A percentile compares a stretch with the other conserved stretches of the same genome.
These are phyloP conservation scores for Solea solea DNA, from an alignment of 2,113 vertebrate genomes.

Conservation along the genomic window DNA sequence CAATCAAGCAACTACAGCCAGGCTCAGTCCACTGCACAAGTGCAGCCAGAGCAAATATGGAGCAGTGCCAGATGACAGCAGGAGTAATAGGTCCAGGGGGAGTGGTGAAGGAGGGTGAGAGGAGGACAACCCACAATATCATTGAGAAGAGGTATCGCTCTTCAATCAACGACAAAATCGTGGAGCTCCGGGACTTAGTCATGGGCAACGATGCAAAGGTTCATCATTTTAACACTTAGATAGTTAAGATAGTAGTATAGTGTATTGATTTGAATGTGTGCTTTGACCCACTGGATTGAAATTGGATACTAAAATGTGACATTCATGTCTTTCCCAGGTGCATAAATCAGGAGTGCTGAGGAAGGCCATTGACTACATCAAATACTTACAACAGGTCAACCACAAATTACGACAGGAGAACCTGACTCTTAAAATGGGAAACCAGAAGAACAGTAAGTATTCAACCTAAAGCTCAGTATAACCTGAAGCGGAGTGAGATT, in stretches of 20 bases:
- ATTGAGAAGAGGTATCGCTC: slow-evolving; percentile 98
- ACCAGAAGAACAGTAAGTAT: slow-evolving; percentile 94
- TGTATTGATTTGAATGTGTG: background rate
- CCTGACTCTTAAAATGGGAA: slow-evolving; percentile 93
- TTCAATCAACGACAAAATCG: slow-evolving; percentile 98
- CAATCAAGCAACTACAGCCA: slow-evolving; percentile 91
- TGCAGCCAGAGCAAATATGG: slow-evolving; percentile 77
- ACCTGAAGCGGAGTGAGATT: background rate
- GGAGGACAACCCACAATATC: slow-evolving; percentile 97
- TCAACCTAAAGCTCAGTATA: background rate
- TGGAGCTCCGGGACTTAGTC: slow-evolving; percentile 95
- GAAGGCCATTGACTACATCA: slow-evolving; percentile 98
- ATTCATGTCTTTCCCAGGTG: slow-evolving; percentile 81
- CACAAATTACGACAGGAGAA: slow-evolving; percentile 98
- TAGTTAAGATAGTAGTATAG: background rate
- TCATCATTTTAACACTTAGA: background rate
- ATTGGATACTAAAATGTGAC: background rate
- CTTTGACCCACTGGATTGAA: background rate
- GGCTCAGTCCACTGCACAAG: slow-evolving; percentile 81
- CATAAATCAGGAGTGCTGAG: slow-evolving; percentile 96
- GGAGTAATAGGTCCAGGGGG: slow-evolving; percentile 79
- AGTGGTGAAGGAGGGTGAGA: slow-evolving; percentile 94
- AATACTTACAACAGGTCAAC: slow-evolving; percentile 95
- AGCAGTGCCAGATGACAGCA: slow-evolving; percentile 66
- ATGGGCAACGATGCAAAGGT: slow-evolving; percentile 98